Conservation (phyloP, 2,888 invertebrate species). For the Tetramorium bicarinatum region DNA sequence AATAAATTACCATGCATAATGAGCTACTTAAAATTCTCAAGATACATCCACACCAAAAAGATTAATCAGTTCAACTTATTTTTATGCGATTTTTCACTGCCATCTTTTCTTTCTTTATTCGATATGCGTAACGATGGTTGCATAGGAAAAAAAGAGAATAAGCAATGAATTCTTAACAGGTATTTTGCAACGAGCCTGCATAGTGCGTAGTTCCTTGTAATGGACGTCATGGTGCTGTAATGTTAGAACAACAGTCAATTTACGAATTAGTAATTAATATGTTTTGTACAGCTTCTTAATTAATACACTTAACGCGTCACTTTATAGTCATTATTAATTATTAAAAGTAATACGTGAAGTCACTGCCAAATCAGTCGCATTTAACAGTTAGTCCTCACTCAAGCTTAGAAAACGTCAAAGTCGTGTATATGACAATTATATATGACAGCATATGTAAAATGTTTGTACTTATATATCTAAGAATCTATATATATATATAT, state of each 20-base stretch:
- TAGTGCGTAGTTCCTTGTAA: constrained; percentile 74
- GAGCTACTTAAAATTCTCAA: constrained; percentile 55
- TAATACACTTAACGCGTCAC: constrained; percentile 80
- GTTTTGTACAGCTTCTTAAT: constrained; percentile 85
- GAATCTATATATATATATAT: constrained; percentile 63
- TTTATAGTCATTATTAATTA: constrained; percentile 78
- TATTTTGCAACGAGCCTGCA: constrained; percentile 62
- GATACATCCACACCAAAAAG: constrained; percentile 36
- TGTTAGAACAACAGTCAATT: constrained; percentile 79
- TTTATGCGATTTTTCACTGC: constrained; percentile 42
- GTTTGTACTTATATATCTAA: constrained; percentile 77
- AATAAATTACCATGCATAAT: constrained; percentile 57
- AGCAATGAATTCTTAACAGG: constrained; percentile 49
- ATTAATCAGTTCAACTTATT: constrained; percentile 15
- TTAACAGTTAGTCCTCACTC: constrained; percentile 68
- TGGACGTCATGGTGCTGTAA: constrained; percentile 79
- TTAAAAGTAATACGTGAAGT: constrained; percentile 74
- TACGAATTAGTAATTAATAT: constrained; percentile 77
- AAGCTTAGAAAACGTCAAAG: constrained; percentile 61
- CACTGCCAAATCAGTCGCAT: constrained; percentile 82
- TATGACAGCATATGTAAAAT: constrained; percentile 64
- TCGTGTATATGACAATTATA: constrained; percentile 58
- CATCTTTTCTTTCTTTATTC: constrained; percentile 46
- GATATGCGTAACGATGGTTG: constrained; percentile 58
- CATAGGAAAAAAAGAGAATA: constrained; percentile 13